phyloP scores from a whole-genome alignment of 1,140 invertebrate genomes.

The Drosophila repletoides region DNA sequence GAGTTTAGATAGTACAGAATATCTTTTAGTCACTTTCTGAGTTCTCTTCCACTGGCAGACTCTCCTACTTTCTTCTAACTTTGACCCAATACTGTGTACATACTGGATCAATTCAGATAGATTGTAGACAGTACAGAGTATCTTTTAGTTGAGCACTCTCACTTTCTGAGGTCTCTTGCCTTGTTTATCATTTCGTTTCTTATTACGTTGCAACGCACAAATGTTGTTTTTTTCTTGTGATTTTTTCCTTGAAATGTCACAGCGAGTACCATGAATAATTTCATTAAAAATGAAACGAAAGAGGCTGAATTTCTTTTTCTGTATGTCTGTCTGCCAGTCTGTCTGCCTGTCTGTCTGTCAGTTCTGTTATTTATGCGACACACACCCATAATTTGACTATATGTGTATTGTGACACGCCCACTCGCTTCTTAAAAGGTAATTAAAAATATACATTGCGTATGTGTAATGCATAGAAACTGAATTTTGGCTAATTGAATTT shows the following conservation, averaged over 20 bases:
- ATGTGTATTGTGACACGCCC: not conserved
- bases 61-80: no score
- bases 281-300: constrained; percentile 18
- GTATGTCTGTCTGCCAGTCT: not conserved
- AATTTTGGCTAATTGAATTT: constrained; percentile 36
- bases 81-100: no score
- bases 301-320: constrained; percentile 28
- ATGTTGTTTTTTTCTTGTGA: constrained; percentile 8
- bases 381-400: constrained; percentile 29
- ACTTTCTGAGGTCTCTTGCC: not conserved
- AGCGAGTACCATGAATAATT: constrained; percentile 31
- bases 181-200: constrained; percentile 13
- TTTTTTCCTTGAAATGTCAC: constrained; percentile 45
- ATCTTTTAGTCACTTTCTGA: no score
- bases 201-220: constrained; percentile 23
- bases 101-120: no score
- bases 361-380: constrained; percentile 18
- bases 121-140: no score
- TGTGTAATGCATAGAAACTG: constrained; percentile 22
- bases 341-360: not conserved
- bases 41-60: no score
- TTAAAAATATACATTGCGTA: constrained; percentile 27
- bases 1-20: no score
- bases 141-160: no score
- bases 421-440: constrained; percentile 16